A percentile compares a stretch with the other conserved stretches of the same genome.
These are phyloP conservation scores for Bombus waltoni DNA, from an alignment of 1,140 invertebrate genomes.

Conservation along the genomic window DNA sequence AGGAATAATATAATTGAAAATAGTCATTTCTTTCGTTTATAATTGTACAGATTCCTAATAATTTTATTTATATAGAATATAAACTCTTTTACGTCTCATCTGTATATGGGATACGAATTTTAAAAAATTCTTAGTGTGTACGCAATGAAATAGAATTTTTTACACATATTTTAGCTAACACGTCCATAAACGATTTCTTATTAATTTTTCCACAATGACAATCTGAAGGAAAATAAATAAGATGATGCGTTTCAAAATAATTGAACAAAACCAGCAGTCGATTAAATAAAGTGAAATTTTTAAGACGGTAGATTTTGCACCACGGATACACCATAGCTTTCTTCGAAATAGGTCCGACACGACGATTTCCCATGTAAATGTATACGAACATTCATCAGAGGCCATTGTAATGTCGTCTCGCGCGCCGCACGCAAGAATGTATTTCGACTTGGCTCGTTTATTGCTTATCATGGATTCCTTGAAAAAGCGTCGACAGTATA, in stretches of 20 bases:
- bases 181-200: not conserved
- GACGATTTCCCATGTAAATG: slow-evolving; percentile 81
- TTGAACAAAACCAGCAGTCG: too few relatives aligned
- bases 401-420: slow-evolving; percentile 77
- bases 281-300: slow-evolving; percentile 8
- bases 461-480: slow-evolving; percentile 58
- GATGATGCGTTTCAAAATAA: not conserved
- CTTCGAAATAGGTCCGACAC: not conserved
- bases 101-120: too few relatives aligned
- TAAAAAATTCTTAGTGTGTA: too few relatives aligned
- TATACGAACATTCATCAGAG: slow-evolving; percentile 81
- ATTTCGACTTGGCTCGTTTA: slow-evolving; percentile 65
- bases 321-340: slow-evolving; percentile 39
- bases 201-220: not conserved
- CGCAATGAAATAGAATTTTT: too few relatives aligned
- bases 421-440: slow-evolving; percentile 74
- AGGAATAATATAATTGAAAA: not conserved
- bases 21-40: not conserved
- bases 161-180: too few relatives aligned
- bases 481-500: slow-evolving; percentile 56
- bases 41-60: not conserved
- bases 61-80: not conserved
- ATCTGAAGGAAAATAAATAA: not conserved
- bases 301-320: not conserved
- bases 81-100: not conserved